phyloP scores from a whole-genome alignment of 2,113 vertebrate genomes.

The Carettochelys insculpta region DNA sequence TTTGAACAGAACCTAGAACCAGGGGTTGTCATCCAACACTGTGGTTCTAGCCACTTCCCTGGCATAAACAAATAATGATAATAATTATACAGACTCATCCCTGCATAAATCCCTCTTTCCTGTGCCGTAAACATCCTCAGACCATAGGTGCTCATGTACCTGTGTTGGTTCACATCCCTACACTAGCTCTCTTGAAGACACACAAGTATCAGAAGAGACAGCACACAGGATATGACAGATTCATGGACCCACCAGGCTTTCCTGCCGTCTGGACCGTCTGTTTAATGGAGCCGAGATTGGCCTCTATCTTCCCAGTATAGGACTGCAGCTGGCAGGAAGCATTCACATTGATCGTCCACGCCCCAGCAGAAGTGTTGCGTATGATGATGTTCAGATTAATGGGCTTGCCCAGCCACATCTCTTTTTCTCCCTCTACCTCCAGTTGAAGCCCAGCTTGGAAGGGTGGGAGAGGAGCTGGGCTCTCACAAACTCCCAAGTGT shows the following conservation, averaged over 20 bases:
- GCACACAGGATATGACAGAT: background rate
- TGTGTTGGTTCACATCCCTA: background rate
- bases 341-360: slow-evolving; percentile 29
- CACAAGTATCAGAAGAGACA: background rate
- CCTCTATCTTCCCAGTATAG: slow-evolving; percentile 67
- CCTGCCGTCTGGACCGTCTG: slow-evolving; percentile 43
- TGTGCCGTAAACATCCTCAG: background rate
- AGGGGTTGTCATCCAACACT: background rate
- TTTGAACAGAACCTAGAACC: background rate
- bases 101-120: background rate
- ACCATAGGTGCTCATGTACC: background rate
- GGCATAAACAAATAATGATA: background rate
- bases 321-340: slow-evolving; percentile 71
- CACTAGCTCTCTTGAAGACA: background rate
- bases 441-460: slow-evolving; percentile 27
- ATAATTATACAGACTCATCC: background rate
- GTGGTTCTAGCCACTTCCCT: background rate
- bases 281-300: slow-evolving; percentile 54
- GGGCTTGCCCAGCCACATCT: slow-evolving; percentile 64
- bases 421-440: slow-evolving; percentile 3
- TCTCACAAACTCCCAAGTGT: fast-evolving
- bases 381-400: slow-evolving; percentile 54
- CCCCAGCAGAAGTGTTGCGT: slow-evolving; percentile 14
- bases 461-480: background rate
- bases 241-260: slow-evolving; percentile 49